phyloP scores from a whole-genome alignment of 2,113 vertebrate species.

The Aplodontia rufa region DNA sequence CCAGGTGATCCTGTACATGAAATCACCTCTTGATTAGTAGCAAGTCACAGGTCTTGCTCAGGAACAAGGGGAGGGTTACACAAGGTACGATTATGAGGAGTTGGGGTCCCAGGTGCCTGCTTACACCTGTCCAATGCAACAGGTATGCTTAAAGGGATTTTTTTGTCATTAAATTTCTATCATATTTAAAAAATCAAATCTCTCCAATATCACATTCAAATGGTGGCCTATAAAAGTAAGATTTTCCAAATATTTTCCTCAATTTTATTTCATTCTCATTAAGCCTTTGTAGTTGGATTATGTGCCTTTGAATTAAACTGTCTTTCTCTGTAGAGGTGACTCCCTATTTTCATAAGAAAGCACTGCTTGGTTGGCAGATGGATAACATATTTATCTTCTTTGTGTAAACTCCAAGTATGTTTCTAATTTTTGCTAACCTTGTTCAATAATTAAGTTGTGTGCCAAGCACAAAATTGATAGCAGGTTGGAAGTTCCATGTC shows the following conservation, averaged over 20 bases:
- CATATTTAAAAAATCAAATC: not conserved
- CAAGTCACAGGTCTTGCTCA: not conserved
- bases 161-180: not conserved
- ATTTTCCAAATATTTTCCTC: not conserved
- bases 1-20: too few species aligned
- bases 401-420: slow-evolving; percentile 45
- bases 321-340: not conserved
- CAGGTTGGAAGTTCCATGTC: not conserved
- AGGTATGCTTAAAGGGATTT: not conserved
- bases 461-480: slow-evolving; percentile 46
- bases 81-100: not conserved
- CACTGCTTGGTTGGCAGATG: not conserved
- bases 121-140: not conserved
- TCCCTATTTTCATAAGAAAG: not conserved
- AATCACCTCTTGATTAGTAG: not conserved
- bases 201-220: not conserved
- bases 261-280: not conserved
- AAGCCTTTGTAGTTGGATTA: not conserved
- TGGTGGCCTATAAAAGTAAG: not conserved
- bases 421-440: slow-evolving; percentile 60
- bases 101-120: not conserved
- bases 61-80: not conserved
- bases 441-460: slow-evolving; percentile 62
- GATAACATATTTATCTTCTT: not conserved
- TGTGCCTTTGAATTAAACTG: not conserved